phyloP scores from a whole-genome alignment of 2,797 vertebrate genomes.

The Xyrichtys novacula region DNA sequence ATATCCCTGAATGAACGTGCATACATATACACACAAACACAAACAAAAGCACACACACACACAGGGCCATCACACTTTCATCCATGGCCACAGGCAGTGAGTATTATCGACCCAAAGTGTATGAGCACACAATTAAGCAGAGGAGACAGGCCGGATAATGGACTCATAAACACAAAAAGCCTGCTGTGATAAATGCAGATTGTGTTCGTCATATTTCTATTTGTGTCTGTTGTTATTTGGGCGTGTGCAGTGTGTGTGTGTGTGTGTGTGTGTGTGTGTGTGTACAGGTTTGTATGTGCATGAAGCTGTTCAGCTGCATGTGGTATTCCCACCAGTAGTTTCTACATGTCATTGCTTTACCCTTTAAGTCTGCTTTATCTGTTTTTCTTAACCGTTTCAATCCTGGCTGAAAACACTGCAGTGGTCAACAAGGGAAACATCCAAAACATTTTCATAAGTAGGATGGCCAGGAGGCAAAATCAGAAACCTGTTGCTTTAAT shows the following conservation, averaged over 20 bases:
- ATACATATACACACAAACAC: conserved; percentile 21
- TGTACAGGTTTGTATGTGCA: conserved; percentile 8
- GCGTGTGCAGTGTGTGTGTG: conserved; percentile 26
- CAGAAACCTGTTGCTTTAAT: too few species aligned
- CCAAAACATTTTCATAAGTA: background rate
- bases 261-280: conserved; percentile 30
- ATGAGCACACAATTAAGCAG: conserved; percentile 77
- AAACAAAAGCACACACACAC: conserved; percentile 29
- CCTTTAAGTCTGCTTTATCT: conserved; percentile 12
- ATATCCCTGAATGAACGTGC: conserved; percentile 63
- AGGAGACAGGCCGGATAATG: conserved; percentile 72
- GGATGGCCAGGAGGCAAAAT: too few species aligned
- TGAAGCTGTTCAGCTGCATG: conserved; percentile 19
- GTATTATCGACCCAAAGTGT: conserved; percentile 74
- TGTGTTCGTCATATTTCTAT: conserved; percentile 62
- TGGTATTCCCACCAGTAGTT: conserved; percentile 40
- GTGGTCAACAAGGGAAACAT: background rate
- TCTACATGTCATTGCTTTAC: conserved; percentile 25
- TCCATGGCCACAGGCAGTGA: conserved; percentile 56
- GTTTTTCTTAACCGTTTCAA: conserved; percentile 38
- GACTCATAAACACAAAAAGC: conserved; percentile 77
- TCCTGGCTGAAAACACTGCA: conserved; percentile 7
- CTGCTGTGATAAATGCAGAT: conserved; percentile 65
- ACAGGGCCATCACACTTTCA: conserved; percentile 33
- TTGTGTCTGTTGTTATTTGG: conserved; percentile 46